Base-by-base conservation (phyloP, 1,140 invertebrate genomes). In the Drosophila tsacasi region DNA sequence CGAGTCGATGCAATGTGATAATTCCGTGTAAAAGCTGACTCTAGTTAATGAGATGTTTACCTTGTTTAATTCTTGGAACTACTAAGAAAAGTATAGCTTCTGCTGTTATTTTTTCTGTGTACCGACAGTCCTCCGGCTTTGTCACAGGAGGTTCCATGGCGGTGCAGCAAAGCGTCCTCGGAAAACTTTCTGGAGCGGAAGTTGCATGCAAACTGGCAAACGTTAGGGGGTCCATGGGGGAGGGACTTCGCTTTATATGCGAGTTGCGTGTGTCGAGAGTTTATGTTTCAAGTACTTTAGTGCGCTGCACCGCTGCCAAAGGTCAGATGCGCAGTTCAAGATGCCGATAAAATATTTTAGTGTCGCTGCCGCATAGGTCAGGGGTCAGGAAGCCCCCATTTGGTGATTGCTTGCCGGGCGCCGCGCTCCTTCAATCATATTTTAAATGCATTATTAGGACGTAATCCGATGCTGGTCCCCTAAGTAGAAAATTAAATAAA, bases 131-230 rank as follows among this genome's bases (percentile, higher is more conserved):
- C 37, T 44, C 35, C 64, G 50, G 39, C 73, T 40, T 81, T 59
- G 44, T 73, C 61, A 72, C 59, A 46, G 58, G 59, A 66, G 17
- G 19, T 27, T 23, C 58, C 74, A 63, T 64, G 42, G 37, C 44
- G 47, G 50, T 85, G 83, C 82, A 85, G 32, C 76, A 64, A 47
- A 73, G 75, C 65, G 66, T 69, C 77, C 67, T 64, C 50, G 59
- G 52, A 47, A 72, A 83, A 79, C 58, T 86, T 86, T 85, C 75
- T 85, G 83, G 83, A 85, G 78, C 83, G 83, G 83, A 85, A 85
- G 83, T 81, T 85, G 79, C 74, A 85, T 74, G 78, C 74, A 64
- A 66, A 64, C 68, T 65, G 76, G 77, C 57, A 77, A 55, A 73
- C 57, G 58, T 37, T 46, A 57, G 57, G 61, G 46, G n/a, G 21